Evolutionary conservation across 2,113 vertebrate genomes (phyloP).

Genomic region (Neomonachus schauinslandi): DNA sequence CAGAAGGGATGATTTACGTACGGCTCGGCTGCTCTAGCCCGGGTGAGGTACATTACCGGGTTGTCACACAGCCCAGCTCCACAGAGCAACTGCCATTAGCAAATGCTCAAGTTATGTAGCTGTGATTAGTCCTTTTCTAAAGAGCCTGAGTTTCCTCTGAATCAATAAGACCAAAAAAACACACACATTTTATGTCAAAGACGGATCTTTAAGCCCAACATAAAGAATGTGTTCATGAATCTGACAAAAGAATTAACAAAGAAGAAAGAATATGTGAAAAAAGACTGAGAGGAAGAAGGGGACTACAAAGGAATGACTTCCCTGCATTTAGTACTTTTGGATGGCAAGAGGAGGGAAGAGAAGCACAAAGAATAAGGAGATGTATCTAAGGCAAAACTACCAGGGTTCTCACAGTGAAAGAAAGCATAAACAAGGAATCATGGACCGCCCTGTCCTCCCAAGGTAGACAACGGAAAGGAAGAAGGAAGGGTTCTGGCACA

Average conservation of each 20-base stretch:
- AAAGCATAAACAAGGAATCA: not conserved
- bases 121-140: not conserved
- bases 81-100: not conserved
- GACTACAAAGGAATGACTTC: not conserved
- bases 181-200: not conserved
- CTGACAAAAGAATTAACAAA: slow-evolving; percentile 11
- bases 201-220: not conserved
- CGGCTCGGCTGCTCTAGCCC: not conserved
- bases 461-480: not conserved
- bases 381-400: not conserved
- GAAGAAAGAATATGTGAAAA: not conserved
- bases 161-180: not conserved
- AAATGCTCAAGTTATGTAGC: no score
- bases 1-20: not conserved
- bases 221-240: not conserved
- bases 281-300: not conserved
- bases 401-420: not conserved
- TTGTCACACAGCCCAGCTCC: not conserved
- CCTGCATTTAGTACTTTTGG: not conserved
- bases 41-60: accelerated
- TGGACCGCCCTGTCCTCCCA: not conserved
- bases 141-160: not conserved
- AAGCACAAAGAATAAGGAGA: not conserved
- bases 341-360: not conserved
- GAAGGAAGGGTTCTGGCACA: not conserved